These are phyloP conservation scores for Hystrix cristata DNA, from an alignment of 2,113 vertebrate genomes.

Conservation along the genomic window DNA sequence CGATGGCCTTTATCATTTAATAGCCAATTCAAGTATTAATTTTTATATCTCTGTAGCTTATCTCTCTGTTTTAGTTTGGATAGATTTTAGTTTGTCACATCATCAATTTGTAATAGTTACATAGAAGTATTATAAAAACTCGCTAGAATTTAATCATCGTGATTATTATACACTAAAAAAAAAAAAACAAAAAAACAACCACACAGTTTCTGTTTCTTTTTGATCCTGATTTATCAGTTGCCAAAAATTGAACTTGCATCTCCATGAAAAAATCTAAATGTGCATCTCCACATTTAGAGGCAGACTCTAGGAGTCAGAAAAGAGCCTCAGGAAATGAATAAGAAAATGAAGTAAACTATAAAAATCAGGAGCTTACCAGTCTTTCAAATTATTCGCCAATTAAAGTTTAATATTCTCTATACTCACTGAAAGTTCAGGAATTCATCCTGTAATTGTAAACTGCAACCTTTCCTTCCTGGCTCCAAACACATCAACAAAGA, in stretches of 20 bases:
- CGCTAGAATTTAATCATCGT: neutral
- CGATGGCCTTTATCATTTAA: neutral
- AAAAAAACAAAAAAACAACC: neutral
- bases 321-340: neutral
- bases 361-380: neutral
- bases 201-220: neutral
- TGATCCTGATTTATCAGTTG: neutral
- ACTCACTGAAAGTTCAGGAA: neutral
- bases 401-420: conserved; percentile 18
- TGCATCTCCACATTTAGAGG: neutral
- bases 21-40: neutral
- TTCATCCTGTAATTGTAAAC: neutral
- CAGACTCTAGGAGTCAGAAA: neutral
- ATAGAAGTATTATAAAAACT: neutral
- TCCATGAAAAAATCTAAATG: neutral
- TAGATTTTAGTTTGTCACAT: neutral
- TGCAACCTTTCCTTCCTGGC: neutral
- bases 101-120: conserved; percentile 16
- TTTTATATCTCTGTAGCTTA: neutral
- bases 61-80: neutral
- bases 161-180: neutral
- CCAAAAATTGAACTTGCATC: neutral
- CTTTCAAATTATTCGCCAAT: conserved; percentile 33
- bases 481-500: conserved; percentile 34
- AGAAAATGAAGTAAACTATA: neutral